Base-by-base conservation (phyloP, 2,888 invertebrate genomes). In the Unio pictorum region DNA sequence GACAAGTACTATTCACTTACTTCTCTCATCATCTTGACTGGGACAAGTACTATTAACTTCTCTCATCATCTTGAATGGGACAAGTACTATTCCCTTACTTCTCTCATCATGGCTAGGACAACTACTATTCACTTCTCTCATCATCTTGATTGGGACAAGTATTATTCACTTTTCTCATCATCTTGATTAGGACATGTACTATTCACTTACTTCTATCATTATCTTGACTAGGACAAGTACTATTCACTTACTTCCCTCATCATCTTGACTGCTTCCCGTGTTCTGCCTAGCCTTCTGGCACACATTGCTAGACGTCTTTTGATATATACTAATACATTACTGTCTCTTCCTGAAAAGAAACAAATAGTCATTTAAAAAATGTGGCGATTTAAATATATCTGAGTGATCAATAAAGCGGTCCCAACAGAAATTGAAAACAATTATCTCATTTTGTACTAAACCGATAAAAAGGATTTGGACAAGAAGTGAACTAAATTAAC, bases 241-340 rank as follows among this genome's bases (percentile, higher is more conserved):
- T n/a, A 65, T 61, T 30, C 18, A 86, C 91, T 88, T 87, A 93
- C 92, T 92, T 99, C 98, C 86, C 98, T 93, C 92, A 98, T 98
- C 93, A 97, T 95, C 90, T 99, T 97, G 45, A 97, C 95, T 0
- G 98, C 96, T 91, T 98, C 98, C 90, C 97, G 95, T 78, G 98
- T 92, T 84, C 96, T 95, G 18, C 98, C 97, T 69, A 98, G 92
- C 87, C 97, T 96, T 70, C 98, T 93, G 55, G 97, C 96, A 91
- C 98, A 98, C 98, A 98, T 98, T n/a, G 98, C 99, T 73, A 97
- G 91, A 75, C 99, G 93, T 69, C 98, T 93, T 91, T 96, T 95
- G 68, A 98, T 95, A 90, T 98, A 99, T 87, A 98, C 97, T 74
- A 98, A 91, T 57, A 98, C 96, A 90, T 97, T 97, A 71, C 96